Conservation (phyloP, 1,140 invertebrate species). For the Macrosteles quadrilineatus region DNA sequence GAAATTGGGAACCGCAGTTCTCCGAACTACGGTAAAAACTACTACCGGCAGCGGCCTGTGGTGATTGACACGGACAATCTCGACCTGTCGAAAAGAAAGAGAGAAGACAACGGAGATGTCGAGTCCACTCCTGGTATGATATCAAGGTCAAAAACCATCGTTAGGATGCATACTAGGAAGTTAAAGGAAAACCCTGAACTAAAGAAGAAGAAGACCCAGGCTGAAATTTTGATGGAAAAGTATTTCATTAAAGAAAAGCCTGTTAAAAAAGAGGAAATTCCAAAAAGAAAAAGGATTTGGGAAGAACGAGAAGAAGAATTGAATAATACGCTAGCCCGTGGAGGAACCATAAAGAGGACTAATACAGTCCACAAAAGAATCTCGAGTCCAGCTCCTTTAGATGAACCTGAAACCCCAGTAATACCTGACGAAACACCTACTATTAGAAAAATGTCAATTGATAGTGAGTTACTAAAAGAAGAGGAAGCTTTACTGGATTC, state of each 20-base stretch:
- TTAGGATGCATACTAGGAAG: slow-evolving; percentile 63
- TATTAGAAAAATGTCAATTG: slow-evolving; percentile 35
- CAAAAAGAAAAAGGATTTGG: slow-evolving; percentile 38
- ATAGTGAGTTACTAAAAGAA: slow-evolving; percentile 36
- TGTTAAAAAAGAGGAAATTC: slow-evolving; percentile 46
- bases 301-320: slow-evolving; percentile 11
- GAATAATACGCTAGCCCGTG: slow-evolving; percentile 8
- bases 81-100: slow-evolving; percentile 57
- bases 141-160: slow-evolving; percentile 66
- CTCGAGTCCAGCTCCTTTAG: not conserved
- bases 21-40: slow-evolving; percentile 17
- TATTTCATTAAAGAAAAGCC: slow-evolving; percentile 69
- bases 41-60: slow-evolving; percentile 58
- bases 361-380: slow-evolving; percentile 6
- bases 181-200: slow-evolving; percentile 31
- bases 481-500: slow-evolving; percentile 51
- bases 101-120: slow-evolving; percentile 17
- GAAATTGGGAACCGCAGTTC: slow-evolving; percentile 10
- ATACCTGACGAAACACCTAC: not conserved
- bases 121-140: slow-evolving; percentile 67
- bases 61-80: slow-evolving; percentile 80
- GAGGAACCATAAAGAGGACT: slow-evolving; percentile 35
- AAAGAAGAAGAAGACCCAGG: slow-evolving; percentile 62
- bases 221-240: slow-evolving; percentile 72
- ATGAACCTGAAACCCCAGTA: not conserved